A percentile compares a stretch with the other conserved stretches of the same genome.
Evolutionary conservation across 2,888 invertebrate genomes (phyloP).

Genomic region (Monopis laevigella): DNA sequence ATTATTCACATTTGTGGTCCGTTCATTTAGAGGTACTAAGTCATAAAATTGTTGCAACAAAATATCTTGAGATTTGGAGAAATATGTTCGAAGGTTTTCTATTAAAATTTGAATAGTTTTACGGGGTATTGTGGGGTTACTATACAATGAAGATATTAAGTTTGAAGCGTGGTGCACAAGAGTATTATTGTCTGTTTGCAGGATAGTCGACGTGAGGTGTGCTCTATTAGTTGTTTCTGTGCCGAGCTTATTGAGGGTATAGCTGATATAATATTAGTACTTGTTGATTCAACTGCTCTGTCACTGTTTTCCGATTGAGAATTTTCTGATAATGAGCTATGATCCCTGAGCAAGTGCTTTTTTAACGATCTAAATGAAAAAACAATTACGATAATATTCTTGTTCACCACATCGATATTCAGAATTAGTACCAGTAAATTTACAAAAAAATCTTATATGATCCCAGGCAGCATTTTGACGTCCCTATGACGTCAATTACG

Average conservation of each 20-base stretch:
- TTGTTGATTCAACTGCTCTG: not conserved
- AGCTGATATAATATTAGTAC: not conserved
- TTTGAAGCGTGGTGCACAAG: conserved; percentile 6
- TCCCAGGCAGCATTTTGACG: too few relatives aligned
- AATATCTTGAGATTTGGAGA: not conserved
- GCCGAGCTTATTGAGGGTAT: too few relatives aligned
- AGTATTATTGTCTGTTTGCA: not conserved
- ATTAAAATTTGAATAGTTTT: conserved; percentile 9
- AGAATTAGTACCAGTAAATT: not conserved
- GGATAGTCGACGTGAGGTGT: not conserved
- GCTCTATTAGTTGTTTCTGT: not conserved
- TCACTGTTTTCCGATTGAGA: not conserved
- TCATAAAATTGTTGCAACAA: not conserved
- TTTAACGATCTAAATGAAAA: not conserved
- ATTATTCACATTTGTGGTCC: not conserved
- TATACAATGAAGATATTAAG: conserved; percentile 10
- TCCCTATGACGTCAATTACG: too few relatives aligned
- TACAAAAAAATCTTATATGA: conserved; percentile 9
- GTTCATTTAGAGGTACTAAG: not conserved
- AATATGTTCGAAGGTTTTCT: conserved; percentile 2
- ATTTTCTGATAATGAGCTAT: not conserved
- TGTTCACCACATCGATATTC: conserved; percentile 1
- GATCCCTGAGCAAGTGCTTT: not conserved
- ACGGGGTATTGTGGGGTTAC: conserved; percentile 13
- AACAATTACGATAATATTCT: not conserved